phyloP scores from a whole-genome alignment of 2,113 vertebrate species.

The Amphilophus citrinellus region DNA sequence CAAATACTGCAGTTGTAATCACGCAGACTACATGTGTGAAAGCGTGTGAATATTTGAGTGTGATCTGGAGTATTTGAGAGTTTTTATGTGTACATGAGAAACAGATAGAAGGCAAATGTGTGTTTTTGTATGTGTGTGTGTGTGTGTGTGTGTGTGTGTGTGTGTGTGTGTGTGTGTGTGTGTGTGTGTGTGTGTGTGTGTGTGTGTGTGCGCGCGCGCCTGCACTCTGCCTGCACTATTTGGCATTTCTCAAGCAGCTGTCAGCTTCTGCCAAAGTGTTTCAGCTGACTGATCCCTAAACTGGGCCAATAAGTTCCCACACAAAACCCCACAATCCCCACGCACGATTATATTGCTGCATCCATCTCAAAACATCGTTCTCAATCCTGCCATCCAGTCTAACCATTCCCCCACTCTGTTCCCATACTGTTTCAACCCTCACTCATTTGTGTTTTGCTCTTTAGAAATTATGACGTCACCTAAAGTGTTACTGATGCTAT shows the following conservation, averaged over 20 bases:
- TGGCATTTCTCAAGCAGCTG: conserved; percentile 68
- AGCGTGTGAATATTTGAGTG: neutral
- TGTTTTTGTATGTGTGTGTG: neutral
- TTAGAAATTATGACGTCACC: no score
- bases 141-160: conserved; percentile 1
- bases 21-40: neutral
- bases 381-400: conserved; percentile 23
- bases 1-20: conserved; percentile 26
- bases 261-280: conserved; percentile 68
- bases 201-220: neutral
- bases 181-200: conserved; percentile 7
- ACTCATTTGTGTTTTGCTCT: neutral
- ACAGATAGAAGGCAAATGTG: neutral
- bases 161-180: neutral
- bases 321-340: conserved; percentile 43
- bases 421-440: neutral
- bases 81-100: neutral
- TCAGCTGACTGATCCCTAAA: conserved; percentile 72
- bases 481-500: neutral
- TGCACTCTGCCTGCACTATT: conserved; percentile 46
- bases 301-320: conserved; percentile 68
- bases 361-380: conserved; percentile 54
- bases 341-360: conserved; percentile 40
- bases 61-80: neutral
- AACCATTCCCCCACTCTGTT: neutral